These are phyloP conservation scores for Drosophila seguyi DNA, from an alignment of 1,140 invertebrate genomes.

Conservation along the genomic window DNA sequence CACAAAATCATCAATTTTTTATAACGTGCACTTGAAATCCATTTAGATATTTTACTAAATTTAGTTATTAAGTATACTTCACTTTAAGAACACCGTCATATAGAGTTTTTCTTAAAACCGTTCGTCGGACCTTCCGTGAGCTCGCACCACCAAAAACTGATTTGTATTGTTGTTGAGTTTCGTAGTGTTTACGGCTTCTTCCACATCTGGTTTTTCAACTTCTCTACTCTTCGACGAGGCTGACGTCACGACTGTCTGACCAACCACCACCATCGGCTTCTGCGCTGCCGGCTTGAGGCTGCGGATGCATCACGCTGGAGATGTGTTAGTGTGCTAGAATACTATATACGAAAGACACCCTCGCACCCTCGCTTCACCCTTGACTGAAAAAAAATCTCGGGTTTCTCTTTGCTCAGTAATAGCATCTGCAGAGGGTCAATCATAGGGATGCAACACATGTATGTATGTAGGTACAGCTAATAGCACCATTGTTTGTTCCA, in stretches of 20 bases:
- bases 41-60: neutral
- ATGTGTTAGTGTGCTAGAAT: constrained; percentile 5
- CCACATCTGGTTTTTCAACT: constrained; percentile 66
- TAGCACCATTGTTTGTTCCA: neutral
- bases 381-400: constrained; percentile 5
- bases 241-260: constrained; percentile 16
- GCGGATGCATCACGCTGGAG: constrained; percentile 32
- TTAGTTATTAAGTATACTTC: neutral
- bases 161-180: constrained; percentile 68
- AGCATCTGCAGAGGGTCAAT: neutral
- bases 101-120: neutral
- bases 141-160: constrained; percentile 80
- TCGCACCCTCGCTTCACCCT: constrained; percentile 11
- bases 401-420: neutral
- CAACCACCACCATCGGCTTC: constrained; percentile 27
- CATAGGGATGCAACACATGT: neutral
- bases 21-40: neutral
- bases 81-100: neutral
- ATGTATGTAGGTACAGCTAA: neutral
- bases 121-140: constrained; percentile 50
- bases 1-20: neutral
- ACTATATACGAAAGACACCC: constrained; percentile 21
- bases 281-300: constrained; percentile 27
- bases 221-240: constrained; percentile 24
- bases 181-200: constrained; percentile 71